Evolutionary conservation across 2,797 vertebrate genomes (phyloP).

Genomic region (Rhinoraja longicauda): DNA sequence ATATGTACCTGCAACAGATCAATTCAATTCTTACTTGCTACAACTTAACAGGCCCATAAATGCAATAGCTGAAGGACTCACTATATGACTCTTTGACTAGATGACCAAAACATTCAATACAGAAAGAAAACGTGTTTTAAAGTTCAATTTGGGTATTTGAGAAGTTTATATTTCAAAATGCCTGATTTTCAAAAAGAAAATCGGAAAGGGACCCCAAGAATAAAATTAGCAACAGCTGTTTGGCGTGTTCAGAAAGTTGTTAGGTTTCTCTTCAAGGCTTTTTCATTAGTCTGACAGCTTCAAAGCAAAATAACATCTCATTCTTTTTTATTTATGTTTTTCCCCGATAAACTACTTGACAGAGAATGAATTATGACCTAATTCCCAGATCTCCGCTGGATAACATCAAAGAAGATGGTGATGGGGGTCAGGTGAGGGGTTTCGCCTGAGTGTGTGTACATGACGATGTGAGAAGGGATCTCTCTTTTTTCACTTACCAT

Average conservation of each 20-base stretch:
- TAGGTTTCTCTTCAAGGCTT: neutral
- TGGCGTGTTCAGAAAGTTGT: constrained; percentile 21
- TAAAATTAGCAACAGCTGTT: constrained; percentile 35
- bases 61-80: too few relatives aligned
- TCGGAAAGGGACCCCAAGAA: neutral
- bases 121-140: neutral
- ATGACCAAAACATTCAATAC: neutral
- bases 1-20: too few relatives aligned
- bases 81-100: too few relatives aligned
- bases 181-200: neutral
- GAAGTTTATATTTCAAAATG: neutral
- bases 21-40: too few relatives aligned
- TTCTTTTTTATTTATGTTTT: constrained; percentile 34
- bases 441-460: neutral
- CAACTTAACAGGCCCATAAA: too few relatives aligned
- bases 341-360: constrained; percentile 10
- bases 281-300: constrained; percentile 32
- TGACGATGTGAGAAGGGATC: neutral
- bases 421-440: neutral
- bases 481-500: neutral
- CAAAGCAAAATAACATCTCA: neutral
- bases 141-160: neutral
- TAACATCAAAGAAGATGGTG: neutral
- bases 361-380: constrained; percentile 26
- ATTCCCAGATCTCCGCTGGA: neutral